phyloP scores from a whole-genome alignment of 1,140 invertebrate species.

The Notospermus geniculatus region DNA sequence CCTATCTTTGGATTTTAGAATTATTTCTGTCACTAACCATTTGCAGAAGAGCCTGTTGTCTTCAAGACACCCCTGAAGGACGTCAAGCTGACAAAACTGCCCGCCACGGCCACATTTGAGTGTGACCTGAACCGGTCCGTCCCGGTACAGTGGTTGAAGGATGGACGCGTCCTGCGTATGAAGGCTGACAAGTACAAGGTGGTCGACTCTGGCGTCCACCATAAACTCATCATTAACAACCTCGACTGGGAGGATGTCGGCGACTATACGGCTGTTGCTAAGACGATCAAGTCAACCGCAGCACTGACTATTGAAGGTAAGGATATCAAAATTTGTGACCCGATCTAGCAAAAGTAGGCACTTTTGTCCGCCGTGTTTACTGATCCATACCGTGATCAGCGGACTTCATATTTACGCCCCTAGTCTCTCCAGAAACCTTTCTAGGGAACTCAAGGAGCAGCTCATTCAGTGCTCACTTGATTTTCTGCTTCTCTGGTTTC shows the following conservation, averaged over 20 bases:
- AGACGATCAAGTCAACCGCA: slow-evolving; percentile 86
- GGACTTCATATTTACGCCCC: too few relatives aligned
- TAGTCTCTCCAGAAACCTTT: too few relatives aligned
- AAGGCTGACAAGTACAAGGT: slow-evolving; percentile 14
- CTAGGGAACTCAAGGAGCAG: too few relatives aligned
- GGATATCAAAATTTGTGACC: too few relatives aligned
- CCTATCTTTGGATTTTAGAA: too few relatives aligned
- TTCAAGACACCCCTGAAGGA: slow-evolving; percentile 41
- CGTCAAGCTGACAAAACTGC: slow-evolving; percentile 27
- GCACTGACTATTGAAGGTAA: slow-evolving; percentile 61
- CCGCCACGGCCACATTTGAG: slow-evolving; percentile 35
- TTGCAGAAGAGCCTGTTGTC: slow-evolving; percentile 40
- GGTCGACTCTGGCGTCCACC: slow-evolving; percentile 31
- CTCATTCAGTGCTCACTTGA: too few relatives aligned
- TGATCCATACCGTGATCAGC: too few relatives aligned
- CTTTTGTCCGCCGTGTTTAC: too few relatives aligned
- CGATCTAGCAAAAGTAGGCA: too few relatives aligned
- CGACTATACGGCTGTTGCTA: slow-evolving; percentile 92
- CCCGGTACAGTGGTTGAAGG: slow-evolving; percentile 80
- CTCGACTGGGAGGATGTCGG: slow-evolving; percentile 96
- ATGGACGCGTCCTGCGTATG: slow-evolving; percentile 60
- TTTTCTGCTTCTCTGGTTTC: too few relatives aligned
- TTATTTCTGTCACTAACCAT: not conserved
- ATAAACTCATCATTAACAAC: slow-evolving; percentile 82
- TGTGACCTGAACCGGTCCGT: slow-evolving; percentile 69